Evolutionary conservation across 2,113 vertebrate species (phyloP).

Genomic region (Ammodytes dubius): DNA sequence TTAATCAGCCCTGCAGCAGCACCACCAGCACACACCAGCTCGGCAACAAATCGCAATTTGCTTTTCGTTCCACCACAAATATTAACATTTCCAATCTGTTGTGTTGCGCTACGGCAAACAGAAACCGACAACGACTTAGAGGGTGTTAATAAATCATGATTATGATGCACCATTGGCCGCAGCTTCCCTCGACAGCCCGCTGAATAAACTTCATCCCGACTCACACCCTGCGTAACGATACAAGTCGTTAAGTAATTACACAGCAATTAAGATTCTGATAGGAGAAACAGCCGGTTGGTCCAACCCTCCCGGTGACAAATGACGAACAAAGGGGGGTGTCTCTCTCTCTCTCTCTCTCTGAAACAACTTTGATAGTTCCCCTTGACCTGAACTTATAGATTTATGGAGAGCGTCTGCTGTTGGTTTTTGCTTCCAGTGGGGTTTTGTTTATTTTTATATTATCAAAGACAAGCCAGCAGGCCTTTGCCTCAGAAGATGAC

Average conservation of each 20-base stretch:
- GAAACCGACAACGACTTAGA: constrained; percentile 69
- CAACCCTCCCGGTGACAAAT: constrained; percentile 59
- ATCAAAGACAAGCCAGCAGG: constrained; percentile 34
- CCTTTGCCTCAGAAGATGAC: constrained; percentile 38
- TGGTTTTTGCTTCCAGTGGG: constrained; percentile 19
- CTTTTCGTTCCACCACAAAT: constrained; percentile 69
- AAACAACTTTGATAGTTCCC: constrained; percentile 67
- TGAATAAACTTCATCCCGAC: constrained; percentile 67
- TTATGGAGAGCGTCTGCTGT: constrained; percentile 28
- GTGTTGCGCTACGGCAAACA: constrained; percentile 76
- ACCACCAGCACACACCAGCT: neutral
- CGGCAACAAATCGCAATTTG: constrained; percentile 45
- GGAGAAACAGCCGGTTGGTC: constrained; percentile 71
- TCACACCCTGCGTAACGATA: constrained; percentile 69
- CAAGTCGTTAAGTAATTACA: constrained; percentile 79
- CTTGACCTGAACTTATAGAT: constrained; percentile 74
- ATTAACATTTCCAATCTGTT: constrained; percentile 84
- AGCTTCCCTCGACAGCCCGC: constrained; percentile 62
- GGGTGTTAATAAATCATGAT: constrained; percentile 86
- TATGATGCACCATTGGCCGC: constrained; percentile 77
- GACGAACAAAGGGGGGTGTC: constrained; percentile 54
- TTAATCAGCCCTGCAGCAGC: constrained; percentile 64
- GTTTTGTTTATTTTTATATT: neutral
- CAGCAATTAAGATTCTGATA: constrained; percentile 79
- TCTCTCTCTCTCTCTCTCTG: neutral